Evolutionary conservation across 1,140 invertebrate species (phyloP), one percentile per base, ranked within the genome.

Genomic region (Leptinotarsa lineolata): DNA sequence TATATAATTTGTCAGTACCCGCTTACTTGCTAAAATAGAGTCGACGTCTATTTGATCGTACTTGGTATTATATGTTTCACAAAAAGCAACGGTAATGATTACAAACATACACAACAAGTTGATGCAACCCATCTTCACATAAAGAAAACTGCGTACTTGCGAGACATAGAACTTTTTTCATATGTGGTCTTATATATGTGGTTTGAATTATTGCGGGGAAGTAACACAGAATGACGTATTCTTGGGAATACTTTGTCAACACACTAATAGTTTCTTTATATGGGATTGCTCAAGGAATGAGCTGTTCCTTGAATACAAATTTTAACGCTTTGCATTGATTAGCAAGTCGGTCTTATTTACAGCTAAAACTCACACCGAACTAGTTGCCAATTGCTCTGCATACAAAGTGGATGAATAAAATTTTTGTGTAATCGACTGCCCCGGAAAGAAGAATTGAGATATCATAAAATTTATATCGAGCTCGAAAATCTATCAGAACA

Each of bases 21-120:
- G 85, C 18, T 88, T 84, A 80, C 92, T 93, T 22, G 80, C 77
- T 20, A 93, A 81, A 64, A 92, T 88, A 69, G 86, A 86, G 48
- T 91, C 87, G 4, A 93, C 82, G 76, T 92, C 87, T 21, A 92
- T 84, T 76, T 86, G 87, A 80, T 93, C 91, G 74, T 87, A 91
- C 77, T 88, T 89, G 66, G 77, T 86, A 2, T 88, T 85, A 79
- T 90, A 90, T 22, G 72, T 70, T 61, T 78, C 74, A 22, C 48
- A 48, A 12, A 73, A 60, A 30, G 21, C 68, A 61, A 58, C 30
- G 20, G 45, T 45, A 68, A 46, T 2, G 16, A 68, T 48, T 11
- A 18, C 13, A 45, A 68, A 15, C 44, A 68, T 6, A 68, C 45
- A 68, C 21, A 68, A 11, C 66, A 68, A 45, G 4, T 54, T 54